Conservation (phyloP, 2,113 vertebrate genomes). For the Galeopterus variegatus region DNA sequence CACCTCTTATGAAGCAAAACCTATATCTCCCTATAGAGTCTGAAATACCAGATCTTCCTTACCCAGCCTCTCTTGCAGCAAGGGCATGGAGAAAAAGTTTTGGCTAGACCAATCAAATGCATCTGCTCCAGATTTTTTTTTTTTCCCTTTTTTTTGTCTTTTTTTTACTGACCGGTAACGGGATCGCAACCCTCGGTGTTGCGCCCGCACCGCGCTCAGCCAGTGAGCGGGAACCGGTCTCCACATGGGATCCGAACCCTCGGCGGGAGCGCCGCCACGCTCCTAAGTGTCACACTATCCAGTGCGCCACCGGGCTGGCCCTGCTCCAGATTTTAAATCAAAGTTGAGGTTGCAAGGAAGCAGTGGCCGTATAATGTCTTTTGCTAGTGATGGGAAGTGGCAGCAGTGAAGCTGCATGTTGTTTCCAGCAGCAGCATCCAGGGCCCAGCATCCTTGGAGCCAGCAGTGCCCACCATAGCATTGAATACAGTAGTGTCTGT, state of each 20-base stretch:
- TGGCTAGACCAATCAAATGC: background rate
- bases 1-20: constrained; percentile 3
- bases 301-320: too few relatives aligned
- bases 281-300: too few relatives aligned
- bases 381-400: background rate
- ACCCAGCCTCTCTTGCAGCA: background rate
- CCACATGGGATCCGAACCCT: too few relatives aligned
- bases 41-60: background rate
- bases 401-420: background rate
- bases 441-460: background rate
- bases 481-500: background rate
- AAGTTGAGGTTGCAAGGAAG: background rate
- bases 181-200: too few relatives aligned
- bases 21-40: background rate
- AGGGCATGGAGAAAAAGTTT: background rate
- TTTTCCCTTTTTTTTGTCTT: too few relatives aligned
- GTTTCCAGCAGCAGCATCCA: background rate
- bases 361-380: background rate
- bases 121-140: constrained; percentile 23
- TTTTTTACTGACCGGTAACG: too few relatives aligned
- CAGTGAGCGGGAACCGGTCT: too few relatives aligned
- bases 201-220: too few relatives aligned
- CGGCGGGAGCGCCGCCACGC: too few relatives aligned
- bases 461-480: background rate
- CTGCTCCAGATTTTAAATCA: constrained; percentile 27